A percentile compares a stretch with the other conserved stretches of the same genome.
phyloP scores from a whole-genome alignment of 2,113 vertebrate species.

The Plecturocebus donacophilus region DNA sequence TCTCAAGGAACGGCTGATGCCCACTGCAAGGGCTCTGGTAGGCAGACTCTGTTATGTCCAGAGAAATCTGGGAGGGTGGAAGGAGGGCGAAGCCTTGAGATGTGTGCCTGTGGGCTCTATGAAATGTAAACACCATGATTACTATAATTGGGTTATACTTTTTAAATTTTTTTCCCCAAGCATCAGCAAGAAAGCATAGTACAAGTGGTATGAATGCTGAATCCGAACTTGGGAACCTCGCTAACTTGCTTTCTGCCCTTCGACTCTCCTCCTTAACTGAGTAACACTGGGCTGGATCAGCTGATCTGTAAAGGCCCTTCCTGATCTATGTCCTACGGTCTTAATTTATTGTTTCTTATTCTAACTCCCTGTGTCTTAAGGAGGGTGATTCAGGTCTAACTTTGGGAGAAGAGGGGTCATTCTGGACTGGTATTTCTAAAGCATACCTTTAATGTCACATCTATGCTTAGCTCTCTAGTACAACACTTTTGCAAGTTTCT shows the following conservation, averaged over 20 bases:
- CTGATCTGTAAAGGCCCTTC: background rate
- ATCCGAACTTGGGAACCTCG: background rate
- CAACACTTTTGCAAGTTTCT: background rate
- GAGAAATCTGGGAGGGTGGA: background rate
- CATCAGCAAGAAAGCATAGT: too few relatives aligned
- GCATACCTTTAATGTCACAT: background rate
- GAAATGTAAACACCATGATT: background rate
- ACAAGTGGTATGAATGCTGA: accelerated
- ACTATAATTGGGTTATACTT: background rate
- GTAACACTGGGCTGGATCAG: too few relatives aligned
- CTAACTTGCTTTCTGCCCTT: background rate
- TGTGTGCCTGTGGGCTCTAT: background rate
- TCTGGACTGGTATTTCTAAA: background rate
- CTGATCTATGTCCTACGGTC: background rate
- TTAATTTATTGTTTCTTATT: background rate
- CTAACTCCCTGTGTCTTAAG: background rate
- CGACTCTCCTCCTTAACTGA: background rate
- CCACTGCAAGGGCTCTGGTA: background rate
- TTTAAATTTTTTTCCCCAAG: background rate
- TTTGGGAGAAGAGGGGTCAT: background rate
- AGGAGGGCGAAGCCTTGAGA: accelerated
- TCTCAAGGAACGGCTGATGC: background rate
- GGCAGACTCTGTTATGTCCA: background rate
- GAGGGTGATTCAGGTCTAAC: background rate
- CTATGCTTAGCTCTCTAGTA: background rate